Evolutionary conservation across 2,113 vertebrate species (phyloP).

Genomic region (Pithys albifrons): DNA sequence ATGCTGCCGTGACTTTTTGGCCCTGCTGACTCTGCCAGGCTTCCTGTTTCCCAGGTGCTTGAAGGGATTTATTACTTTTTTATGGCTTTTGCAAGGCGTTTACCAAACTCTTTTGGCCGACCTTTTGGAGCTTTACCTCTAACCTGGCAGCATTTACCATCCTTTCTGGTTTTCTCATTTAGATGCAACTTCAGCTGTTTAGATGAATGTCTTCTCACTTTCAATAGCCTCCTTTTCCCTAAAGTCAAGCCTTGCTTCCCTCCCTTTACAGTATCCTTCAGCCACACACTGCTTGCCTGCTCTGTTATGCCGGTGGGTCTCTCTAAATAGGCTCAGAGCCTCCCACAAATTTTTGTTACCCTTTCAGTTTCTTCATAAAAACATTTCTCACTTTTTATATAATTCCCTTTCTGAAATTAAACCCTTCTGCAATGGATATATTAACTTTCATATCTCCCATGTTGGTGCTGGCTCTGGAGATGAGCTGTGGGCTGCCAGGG

Average conservation of each 20-base stretch:
- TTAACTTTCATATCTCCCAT: background rate
- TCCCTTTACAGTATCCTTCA: background rate
- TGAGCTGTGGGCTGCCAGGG: background rate
- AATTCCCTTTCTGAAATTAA: background rate
- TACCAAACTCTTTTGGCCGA: background rate
- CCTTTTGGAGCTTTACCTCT: slow-evolving; percentile 30
- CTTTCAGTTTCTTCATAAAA: background rate
- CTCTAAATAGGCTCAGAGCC: background rate
- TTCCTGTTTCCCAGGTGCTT: slow-evolving; percentile 38
- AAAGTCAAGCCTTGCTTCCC: background rate
- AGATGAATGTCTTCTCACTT: background rate
- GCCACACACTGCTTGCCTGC: background rate
- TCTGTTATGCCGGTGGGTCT: background rate
- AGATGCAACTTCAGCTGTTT: background rate
- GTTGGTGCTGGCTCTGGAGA: background rate
- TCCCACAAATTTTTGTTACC: background rate
- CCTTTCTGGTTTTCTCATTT: slow-evolving; percentile 7
- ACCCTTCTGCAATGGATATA: background rate
- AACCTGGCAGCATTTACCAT: slow-evolving; percentile 14
- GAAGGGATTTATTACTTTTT: slow-evolving; percentile 18
- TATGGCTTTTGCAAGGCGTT: background rate
- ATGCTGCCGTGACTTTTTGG: background rate
- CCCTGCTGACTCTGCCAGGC: background rate
- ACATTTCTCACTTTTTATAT: background rate
- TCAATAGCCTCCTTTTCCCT: background rate